Evolutionary conservation across 2,797 vertebrate genomes (phyloP), one percentile per base, ranked within the genome.

Genomic region (Triplophysa bombifrons): DNA sequence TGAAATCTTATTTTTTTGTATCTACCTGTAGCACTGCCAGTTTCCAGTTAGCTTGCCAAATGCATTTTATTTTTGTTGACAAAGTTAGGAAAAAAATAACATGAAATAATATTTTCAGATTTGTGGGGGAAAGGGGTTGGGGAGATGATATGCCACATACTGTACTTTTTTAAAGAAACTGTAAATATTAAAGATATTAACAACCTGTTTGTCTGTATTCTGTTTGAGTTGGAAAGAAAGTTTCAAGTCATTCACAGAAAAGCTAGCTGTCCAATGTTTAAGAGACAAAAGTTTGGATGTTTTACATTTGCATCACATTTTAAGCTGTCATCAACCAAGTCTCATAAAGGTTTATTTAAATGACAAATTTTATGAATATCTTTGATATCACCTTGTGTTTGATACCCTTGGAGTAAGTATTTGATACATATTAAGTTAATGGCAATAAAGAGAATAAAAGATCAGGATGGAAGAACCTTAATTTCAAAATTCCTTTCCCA

Each of bases 31-130:
- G 86, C 94, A 96, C 95, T 96, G 96, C 96, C 96, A 94, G 94
- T 89, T 92, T 94, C 88, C 90, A 93, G 92, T 93, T 90, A 90
- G 95, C 94, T 97, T 97, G 96, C 95, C 95, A 96, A 95, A 93
- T 92, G 88, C 92, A 89, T 96, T 94, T 95, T 95, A 95, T 96
- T 97, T 93, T 97, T 96, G 95, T 88, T 87, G 89, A 89, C 80
- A 82, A 74, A 61, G 85, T 89, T 82, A 65, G 83, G 83, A 89
- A 74, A 83, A 86, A 55, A 55, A 46, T 86, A 89, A 87, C 84
- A 86, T 86, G 84, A 87, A 87, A 89, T 88, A 82, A 84, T 92
- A 91, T 94, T 93, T 93, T 93, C 84, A 55, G 51, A 78, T 44
- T 27, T 34, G 77, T 30, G n/a, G 71, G 60, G 61, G 48, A 48